Percentiles rank a stretch among this genome's conserved stretches.
These are phyloP conservation scores for Atethmia centrago DNA, from an alignment of 2,888 invertebrate species.

Conservation along the genomic window DNA sequence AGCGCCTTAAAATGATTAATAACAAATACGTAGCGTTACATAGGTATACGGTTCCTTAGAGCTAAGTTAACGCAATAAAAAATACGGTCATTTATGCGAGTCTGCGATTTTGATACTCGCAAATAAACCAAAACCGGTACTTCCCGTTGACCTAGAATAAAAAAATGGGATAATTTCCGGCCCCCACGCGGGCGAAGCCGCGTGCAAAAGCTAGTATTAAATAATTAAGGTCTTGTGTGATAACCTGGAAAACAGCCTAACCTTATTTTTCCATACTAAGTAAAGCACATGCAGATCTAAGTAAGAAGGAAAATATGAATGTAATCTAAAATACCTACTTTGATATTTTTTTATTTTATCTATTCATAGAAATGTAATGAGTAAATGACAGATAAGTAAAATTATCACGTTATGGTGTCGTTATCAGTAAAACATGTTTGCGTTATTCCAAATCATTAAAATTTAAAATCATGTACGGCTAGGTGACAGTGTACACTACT, in stretches of 20 bases:
- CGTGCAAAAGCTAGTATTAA: too few species aligned
- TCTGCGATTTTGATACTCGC: too few species aligned
- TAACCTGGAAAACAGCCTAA: background rate
- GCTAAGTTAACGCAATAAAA: too few species aligned
- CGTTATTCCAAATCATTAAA: conserved; percentile 36
- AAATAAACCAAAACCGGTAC: too few species aligned
- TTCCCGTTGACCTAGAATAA: too few species aligned
- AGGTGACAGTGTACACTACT: conserved; percentile 28
- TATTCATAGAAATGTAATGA: conserved; percentile 56
- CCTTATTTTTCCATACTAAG: background rate
- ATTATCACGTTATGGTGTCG: conserved; percentile 50
- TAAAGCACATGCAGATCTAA: background rate
- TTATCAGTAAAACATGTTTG: conserved; percentile 52
- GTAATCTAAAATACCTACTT: conserved; percentile 16
- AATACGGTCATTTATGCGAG: too few species aligned
- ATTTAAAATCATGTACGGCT: conserved; percentile 37
- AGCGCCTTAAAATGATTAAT: too few species aligned
- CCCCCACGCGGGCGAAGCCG: too few species aligned
- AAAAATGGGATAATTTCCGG: too few species aligned
- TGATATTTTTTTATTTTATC: conserved; percentile 40
- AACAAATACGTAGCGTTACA: too few species aligned
- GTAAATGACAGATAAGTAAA: conserved; percentile 55
- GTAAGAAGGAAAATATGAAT: conserved; percentile 11
- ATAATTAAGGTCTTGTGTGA: background rate
- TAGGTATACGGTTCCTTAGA: too few species aligned